Conservation (phyloP, 1,140 invertebrate species). For the Drosophila saltans region DNA sequence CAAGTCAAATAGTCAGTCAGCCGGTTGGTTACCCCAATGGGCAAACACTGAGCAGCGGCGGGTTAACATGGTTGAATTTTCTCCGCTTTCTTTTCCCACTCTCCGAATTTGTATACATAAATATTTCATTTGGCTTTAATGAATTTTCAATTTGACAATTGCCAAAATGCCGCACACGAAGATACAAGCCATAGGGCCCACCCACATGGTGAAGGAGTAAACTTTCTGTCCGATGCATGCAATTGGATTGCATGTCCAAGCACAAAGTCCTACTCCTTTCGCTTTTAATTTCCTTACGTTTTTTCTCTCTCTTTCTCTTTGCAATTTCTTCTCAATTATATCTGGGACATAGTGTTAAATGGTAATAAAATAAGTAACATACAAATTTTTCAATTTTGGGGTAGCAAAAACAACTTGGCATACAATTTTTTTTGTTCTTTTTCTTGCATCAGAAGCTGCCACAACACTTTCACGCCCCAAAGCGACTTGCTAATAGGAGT, state of each 20-base stretch:
- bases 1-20: conserved; percentile 64
- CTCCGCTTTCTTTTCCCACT: conserved; percentile 42
- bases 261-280: conserved; percentile 35
- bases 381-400: conserved; percentile 79
- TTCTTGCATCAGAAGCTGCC: conserved; percentile 27
- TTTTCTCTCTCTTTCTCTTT: not conserved
- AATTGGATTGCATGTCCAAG: conserved; percentile 47
- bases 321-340: conserved; percentile 9
- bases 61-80: conserved; percentile 25
- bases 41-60: conserved; percentile 23
- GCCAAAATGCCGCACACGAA: conserved; percentile 72
- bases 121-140: conserved; percentile 81
- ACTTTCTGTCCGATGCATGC: conserved; percentile 37
- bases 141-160: conserved; percentile 82
- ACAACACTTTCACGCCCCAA: conserved; percentile 81
- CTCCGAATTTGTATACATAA: conserved; percentile 54
- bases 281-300: conserved; percentile 45
- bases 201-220: conserved; percentile 46
- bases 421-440: conserved; percentile 27
- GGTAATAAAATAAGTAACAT: conserved; percentile 82
- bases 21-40: conserved; percentile 2
- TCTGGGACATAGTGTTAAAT: conserved; percentile 65
- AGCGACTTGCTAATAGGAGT: conserved; percentile 77
- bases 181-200: conserved; percentile 41
- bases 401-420: conserved; percentile 46